phyloP scores from a whole-genome alignment of 92 coral and sea anemone genomes.

The Parazoanthus swiftii region DNA sequence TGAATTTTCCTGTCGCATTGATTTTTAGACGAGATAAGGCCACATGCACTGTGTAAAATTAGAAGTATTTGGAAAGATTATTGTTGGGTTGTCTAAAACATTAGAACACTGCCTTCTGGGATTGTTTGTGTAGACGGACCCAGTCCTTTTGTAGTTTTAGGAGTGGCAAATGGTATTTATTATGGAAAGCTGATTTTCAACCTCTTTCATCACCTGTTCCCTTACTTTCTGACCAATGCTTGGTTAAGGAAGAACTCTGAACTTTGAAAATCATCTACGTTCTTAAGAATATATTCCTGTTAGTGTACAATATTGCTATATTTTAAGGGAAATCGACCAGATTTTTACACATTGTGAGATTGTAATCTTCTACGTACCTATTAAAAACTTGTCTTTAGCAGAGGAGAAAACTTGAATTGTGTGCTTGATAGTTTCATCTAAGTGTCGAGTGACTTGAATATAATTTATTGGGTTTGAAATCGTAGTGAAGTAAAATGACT shows the following conservation, averaged over 20 bases:
- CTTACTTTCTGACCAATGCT: not conserved
- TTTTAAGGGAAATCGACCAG: constrained; percentile 38
- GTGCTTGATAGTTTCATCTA: not conserved
- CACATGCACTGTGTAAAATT: too few relatives aligned
- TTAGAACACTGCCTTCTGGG: too few relatives aligned
- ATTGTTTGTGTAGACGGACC: too few relatives aligned
- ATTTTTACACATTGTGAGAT: constrained; percentile 34
- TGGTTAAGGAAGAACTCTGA: not conserved
- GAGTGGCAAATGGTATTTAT: not conserved
- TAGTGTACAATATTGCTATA: constrained; percentile 37
- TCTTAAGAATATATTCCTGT: constrained; percentile 9
- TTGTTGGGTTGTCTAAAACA: too few relatives aligned
- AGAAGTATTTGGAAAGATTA: too few relatives aligned
- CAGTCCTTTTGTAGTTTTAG: too few relatives aligned
- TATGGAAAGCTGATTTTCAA: not conserved
- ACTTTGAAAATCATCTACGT: constrained; percentile 14
- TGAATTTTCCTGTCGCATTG: too few relatives aligned
- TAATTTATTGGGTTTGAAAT: too few relatives aligned
- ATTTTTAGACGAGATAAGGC: too few relatives aligned
- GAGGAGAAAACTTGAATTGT: constrained; percentile 10
- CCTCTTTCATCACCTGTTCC: not conserved
- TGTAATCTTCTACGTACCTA: constrained; percentile 34
- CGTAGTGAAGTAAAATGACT: too few relatives aligned
- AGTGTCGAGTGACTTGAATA: not conserved
- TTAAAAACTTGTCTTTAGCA: constrained; percentile 21